These are phyloP conservation scores for Bugulina stolonifera DNA, from an alignment of 2,888 invertebrate species.

Conservation along the genomic window DNA sequence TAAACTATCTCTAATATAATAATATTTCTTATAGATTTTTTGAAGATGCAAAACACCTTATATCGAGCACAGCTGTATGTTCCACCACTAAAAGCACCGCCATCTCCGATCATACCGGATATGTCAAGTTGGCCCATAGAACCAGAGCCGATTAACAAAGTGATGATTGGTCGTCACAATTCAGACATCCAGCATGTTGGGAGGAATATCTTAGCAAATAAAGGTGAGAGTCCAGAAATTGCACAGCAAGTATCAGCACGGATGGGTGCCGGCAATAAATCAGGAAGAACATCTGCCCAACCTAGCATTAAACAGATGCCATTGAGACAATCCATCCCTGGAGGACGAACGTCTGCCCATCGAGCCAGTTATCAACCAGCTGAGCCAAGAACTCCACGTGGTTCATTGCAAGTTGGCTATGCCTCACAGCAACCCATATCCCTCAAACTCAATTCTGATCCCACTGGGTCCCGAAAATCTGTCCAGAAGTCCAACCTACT, in stretches of 20 bases:
- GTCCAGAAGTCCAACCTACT: background rate
- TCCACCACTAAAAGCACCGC: background rate
- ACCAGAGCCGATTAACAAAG: constrained; percentile 10
- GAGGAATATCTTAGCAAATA: background rate
- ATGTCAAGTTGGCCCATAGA: background rate
- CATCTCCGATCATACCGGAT: background rate
- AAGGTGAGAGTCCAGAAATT: too few relatives aligned
- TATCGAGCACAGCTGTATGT: too few relatives aligned
- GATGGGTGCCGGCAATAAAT: background rate
- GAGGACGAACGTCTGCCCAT: background rate
- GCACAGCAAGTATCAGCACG: background rate
- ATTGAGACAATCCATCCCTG: background rate
- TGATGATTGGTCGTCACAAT: background rate
- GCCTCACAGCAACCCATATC: background rate
- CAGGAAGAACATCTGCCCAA: background rate
- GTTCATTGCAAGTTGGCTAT: background rate
- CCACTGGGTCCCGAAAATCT: background rate
- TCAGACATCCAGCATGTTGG: background rate
- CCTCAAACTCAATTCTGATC: background rate
- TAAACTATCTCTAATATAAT: too few relatives aligned
- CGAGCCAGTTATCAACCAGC: background rate
- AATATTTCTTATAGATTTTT: too few relatives aligned
- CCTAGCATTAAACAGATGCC: background rate
- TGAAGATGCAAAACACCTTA: too few relatives aligned
- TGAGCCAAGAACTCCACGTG: background rate